A percentile compares a stretch with the other conserved stretches of the same genome.
Evolutionary conservation across 2,797 vertebrate species (phyloP).

Genomic region (Ambastaia sidthimunki): DNA sequence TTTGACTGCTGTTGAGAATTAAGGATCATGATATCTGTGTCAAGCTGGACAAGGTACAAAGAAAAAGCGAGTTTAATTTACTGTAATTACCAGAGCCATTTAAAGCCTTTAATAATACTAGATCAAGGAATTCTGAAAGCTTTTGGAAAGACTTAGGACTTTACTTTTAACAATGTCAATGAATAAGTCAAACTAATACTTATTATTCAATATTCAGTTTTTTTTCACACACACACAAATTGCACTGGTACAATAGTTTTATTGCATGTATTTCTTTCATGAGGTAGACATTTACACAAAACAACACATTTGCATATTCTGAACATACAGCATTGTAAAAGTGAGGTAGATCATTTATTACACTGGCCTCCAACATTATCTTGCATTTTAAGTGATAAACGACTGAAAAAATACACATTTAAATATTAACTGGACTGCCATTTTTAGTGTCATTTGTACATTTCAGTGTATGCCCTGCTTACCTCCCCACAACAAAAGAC

Average conservation of each 20-base stretch:
- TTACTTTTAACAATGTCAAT: too few species aligned
- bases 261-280: slow-evolving; percentile 45
- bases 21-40: slow-evolving; percentile 6
- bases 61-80: slow-evolving; percentile 19
- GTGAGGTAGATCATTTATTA: slow-evolving; percentile 39
- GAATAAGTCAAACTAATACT: too few species aligned
- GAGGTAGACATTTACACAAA: slow-evolving; percentile 45
- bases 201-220: not conserved
- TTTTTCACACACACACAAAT: not conserved
- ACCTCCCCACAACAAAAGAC: slow-evolving; percentile 34
- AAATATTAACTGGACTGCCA: slow-evolving; percentile 25
- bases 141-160: too few species aligned
- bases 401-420: not conserved
- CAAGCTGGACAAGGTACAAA: slow-evolving; percentile 22
- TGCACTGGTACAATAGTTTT: slow-evolving; percentile 30
- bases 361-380: not conserved
- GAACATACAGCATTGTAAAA: slow-evolving; percentile 35
- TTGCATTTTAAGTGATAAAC: not conserved
- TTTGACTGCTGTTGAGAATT: slow-evolving; percentile 22
- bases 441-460: slow-evolving; percentile 15
- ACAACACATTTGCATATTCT: slow-evolving; percentile 32
- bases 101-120: too few species aligned
- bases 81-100: not conserved
- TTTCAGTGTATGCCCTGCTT: slow-evolving; percentile 35
- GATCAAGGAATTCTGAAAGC: too few species aligned